Base-by-base conservation (phyloP, 1,140 invertebrate species). In the Cataglyphis hispanica region DNA sequence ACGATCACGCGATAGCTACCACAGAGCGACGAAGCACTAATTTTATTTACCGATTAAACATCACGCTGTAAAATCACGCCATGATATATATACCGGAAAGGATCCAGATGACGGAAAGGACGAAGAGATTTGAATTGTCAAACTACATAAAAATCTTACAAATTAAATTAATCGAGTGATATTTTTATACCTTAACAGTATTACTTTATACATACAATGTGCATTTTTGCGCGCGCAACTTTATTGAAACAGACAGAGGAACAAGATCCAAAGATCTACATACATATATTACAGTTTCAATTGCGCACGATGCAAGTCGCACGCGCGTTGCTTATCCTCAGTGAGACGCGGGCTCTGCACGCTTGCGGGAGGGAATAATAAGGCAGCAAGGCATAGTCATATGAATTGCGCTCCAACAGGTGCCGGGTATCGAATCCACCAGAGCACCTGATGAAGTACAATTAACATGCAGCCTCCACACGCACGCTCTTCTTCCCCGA, bases 371-470 rank as follows among this genome's bases (percentile, higher is more conserved):
- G 37, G n/a, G 53, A 5, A 58, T 8, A 77, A 76, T 83, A 90
- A 88, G 87, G 86, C 75, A 91, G 92, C 90, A 92, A 90, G 94
- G 94, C 94, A 94, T 92, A 93, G 91, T 95, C 96, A 95, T 95
- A 96, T 96, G 95, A 96, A 96, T 96, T 98, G 98, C 97, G 98
- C 98, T 98, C 98, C 98, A 98, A 98, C 98, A 98, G 98, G 97
- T 98, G 98, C 98, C 98, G 98, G 98, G 98, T 98, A 96, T 95
- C 92, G 92, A 95, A 94, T 95, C 96, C 96, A 98, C 98, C 98
- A 98, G 98, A 98, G 98, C 98, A 98, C 98, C 98, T 98, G 98
- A 98, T 98, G 98, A 98, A 98, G 98, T 98, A 98, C 98, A 98
- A 98, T 98, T 97, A 97, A 98, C 97, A 98, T 98, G 97, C 96